phyloP scores from a whole-genome alignment of 1,140 invertebrate species.

The Aphelenchoides fujianensis region DNA sequence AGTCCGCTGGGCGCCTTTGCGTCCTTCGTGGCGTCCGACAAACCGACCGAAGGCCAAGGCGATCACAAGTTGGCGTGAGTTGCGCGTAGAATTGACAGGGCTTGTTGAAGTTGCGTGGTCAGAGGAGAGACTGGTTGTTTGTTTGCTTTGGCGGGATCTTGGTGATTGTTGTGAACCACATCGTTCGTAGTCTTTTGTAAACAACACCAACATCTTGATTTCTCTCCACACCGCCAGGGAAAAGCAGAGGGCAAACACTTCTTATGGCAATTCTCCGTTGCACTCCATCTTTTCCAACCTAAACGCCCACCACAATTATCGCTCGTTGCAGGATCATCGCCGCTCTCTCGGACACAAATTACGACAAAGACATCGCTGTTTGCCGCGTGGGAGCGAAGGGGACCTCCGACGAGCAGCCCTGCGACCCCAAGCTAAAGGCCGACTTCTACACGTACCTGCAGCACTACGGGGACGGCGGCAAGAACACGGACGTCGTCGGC shows the following conservation, averaged over 20 bases:
- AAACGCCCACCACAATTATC: too few species aligned
- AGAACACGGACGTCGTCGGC: constrained; percentile 28
- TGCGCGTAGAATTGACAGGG: background rate
- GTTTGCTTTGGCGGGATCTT: background rate
- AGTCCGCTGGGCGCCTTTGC: constrained; percentile 8
- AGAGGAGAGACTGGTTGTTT: background rate
- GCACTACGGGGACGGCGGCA: too few species aligned
- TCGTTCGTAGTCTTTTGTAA: background rate
- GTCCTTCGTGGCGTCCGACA: background rate
- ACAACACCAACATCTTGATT: too few species aligned
- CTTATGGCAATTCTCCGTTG: too few species aligned
- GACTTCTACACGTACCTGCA: constrained; percentile 51
- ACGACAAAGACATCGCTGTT: constrained; percentile 34
- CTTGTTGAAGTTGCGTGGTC: background rate
- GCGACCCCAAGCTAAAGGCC: constrained; percentile 40
- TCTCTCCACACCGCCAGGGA: too few species aligned
- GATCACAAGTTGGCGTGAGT: constrained; percentile 26
- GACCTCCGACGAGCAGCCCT: constrained; percentile 32
- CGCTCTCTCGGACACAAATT: constrained; percentile 33
- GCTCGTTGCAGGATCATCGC: constrained; percentile 36
- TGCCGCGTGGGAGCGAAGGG: constrained; percentile 28
- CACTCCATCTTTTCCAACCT: too few species aligned
- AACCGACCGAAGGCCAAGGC: constrained; percentile 46
- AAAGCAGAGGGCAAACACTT: too few species aligned
- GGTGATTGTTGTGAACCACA: background rate